Evolutionary conservation across 2,113 vertebrate species (phyloP).

Genomic region (Entelurus aequoreus): DNA sequence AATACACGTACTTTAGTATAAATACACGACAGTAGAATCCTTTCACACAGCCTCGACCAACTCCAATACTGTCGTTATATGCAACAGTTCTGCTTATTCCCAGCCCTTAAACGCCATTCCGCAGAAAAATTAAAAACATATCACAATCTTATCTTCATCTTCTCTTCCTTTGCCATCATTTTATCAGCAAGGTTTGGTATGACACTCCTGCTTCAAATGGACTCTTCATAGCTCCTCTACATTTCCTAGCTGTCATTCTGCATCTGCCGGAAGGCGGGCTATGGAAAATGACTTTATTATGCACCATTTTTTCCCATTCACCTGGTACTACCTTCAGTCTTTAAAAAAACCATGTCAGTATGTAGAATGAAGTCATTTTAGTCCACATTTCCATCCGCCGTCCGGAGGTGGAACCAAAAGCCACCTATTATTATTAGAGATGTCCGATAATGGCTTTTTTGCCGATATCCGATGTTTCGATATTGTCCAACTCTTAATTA

Average conservation of each 20-base stretch:
- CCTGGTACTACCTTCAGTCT: slow-evolving; percentile 12
- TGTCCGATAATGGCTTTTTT: no score
- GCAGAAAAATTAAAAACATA: slow-evolving; percentile 13
- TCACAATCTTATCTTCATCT: neutral
- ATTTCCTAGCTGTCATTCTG: slow-evolving; percentile 56
- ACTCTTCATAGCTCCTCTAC: slow-evolving; percentile 53
- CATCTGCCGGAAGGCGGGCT: slow-evolving; percentile 43
- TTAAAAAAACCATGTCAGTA: neutral
- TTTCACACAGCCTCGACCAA: neutral
- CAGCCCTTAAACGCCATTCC: slow-evolving; percentile 29
- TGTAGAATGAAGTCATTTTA: neutral
- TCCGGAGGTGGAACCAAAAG: no score
- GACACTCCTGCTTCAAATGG: slow-evolving; percentile 58
- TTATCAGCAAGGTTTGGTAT: slow-evolving; percentile 51
- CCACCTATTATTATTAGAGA: no score
- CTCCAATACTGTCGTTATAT: no score
- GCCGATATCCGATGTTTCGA: no score
- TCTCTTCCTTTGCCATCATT: slow-evolving; percentile 38
- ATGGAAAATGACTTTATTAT: slow-evolving; percentile 7
- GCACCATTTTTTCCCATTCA: slow-evolving; percentile 22
- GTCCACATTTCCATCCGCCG: neutral
- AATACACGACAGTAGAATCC: slow-evolving; percentile 1
- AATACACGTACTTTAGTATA: neutral
- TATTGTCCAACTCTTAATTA: no score
- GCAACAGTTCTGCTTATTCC: slow-evolving; percentile 22